Conservation (phyloP, 2,113 vertebrate genomes). For the Ellobius talpinus region DNA sequence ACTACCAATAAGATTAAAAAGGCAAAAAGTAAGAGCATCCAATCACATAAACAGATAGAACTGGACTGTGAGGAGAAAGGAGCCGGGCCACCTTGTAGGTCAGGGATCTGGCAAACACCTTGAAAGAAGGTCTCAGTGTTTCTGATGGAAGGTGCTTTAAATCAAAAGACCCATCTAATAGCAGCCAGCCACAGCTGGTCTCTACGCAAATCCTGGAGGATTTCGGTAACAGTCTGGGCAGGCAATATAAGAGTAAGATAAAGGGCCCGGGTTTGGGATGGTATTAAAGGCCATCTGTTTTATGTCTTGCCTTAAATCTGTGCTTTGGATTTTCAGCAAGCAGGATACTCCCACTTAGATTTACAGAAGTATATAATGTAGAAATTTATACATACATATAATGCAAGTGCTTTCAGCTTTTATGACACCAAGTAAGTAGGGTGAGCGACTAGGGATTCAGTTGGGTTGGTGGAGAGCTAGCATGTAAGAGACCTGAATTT, state of each 20-base stretch:
- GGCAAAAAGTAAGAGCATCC: not conserved
- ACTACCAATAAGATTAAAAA: not conserved
- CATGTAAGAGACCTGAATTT: not conserved
- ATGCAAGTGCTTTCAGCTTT: not conserved
- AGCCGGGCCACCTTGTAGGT: not conserved
- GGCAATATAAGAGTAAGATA: not conserved
- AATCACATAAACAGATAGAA: not conserved
- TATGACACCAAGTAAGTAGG: not conserved
- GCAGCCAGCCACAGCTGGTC: not conserved
- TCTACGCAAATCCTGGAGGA: not conserved
- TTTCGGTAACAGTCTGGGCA: not conserved
- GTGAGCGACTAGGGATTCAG: not conserved
- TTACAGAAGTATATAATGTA: not conserved
- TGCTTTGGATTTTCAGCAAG: not conserved
- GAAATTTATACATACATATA: conserved; percentile 2
- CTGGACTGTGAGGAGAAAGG: not conserved
- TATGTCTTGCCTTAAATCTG: not conserved
- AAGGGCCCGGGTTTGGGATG: not conserved
- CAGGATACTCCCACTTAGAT: not conserved
- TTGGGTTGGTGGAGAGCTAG: not conserved
- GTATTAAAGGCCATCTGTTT: not conserved
- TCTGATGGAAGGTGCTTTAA: not conserved
- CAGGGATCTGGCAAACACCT: not conserved
- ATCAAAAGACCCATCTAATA: not conserved
- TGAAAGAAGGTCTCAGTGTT: not conserved